These are phyloP conservation scores for Limanda limanda DNA, from an alignment of 2,113 vertebrate genomes.

Conservation along the genomic window DNA sequence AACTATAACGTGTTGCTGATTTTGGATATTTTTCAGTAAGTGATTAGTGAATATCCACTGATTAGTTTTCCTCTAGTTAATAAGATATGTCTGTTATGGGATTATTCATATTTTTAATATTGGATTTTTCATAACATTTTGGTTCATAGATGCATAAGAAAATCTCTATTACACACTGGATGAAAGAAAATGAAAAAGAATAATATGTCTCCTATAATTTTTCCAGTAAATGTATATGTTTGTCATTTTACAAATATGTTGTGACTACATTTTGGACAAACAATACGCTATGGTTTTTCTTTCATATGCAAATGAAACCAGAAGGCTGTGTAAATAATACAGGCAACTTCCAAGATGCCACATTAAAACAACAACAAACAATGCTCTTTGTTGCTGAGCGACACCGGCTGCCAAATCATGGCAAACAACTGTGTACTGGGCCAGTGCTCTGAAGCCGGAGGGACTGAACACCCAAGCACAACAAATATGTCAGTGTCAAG, in stretches of 20 bases:
- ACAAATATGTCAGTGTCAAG: background rate
- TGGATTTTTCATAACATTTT: too few relatives aligned
- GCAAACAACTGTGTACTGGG: background rate
- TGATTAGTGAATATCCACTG: too few relatives aligned
- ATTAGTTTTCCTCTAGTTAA: too few relatives aligned
- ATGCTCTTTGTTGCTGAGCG: constrained; percentile 42
- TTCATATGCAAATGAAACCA: constrained; percentile 32
- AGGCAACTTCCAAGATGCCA: constrained; percentile 14
- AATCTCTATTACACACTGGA: too few relatives aligned
- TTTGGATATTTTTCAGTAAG: too few relatives aligned
- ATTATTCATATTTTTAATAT: too few relatives aligned
- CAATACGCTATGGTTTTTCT: background rate
- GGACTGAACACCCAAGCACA: constrained; percentile 10
- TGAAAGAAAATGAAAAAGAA: too few relatives aligned
- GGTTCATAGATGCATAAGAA: too few relatives aligned
- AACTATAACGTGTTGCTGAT: too few relatives aligned
- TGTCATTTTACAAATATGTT: background rate
- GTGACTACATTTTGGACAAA: background rate
- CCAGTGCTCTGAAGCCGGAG: constrained; percentile 22
- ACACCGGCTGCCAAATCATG: constrained; percentile 33
- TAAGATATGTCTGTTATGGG: too few relatives aligned
- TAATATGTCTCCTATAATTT: too few relatives aligned
- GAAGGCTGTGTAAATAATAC: constrained; percentile 25
- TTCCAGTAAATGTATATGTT: too few relatives aligned
- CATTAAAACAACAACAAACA: constrained; percentile 10